Base-by-base conservation (phyloP, 2,888 invertebrate species). In the Platycnemis pennipes region DNA sequence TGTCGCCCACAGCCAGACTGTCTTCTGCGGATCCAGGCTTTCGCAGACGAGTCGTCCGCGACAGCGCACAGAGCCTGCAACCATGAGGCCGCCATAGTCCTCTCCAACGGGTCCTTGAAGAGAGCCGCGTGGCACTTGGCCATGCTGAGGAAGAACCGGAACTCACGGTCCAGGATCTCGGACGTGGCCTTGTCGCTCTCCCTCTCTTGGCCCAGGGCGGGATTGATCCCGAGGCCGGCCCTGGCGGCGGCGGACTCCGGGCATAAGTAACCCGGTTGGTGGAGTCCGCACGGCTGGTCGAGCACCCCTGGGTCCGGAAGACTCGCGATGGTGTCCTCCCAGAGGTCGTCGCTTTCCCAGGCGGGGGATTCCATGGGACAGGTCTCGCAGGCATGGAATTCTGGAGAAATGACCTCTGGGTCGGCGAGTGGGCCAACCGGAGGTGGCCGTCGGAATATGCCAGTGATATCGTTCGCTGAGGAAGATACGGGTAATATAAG, bases 21-120 rank as follows among this genome's bases (percentile, higher is more conserved):
- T 22, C 31, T 42, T 19, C 42, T 89, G 5, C 13, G 4, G 1
- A 42, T 13, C 16, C 56, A 53, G 11, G 37, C 56, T 19, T 13
- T 7, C 16, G 53, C 37, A 0, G 89, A 42, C 19, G 89, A 95
- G 0, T 95, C 95, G 22, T 96, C 96, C 37, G 96, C 96, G 45
- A 97, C 96, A 8, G 96, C 96, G 88, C 97, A 97, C 5, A 97
- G 95, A n/a, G 96, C 96, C 95, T 97, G 97, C 49, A 97, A 95
- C 97, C 97, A 97, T 7, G 96, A 96, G 0, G 97, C 96, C 0
- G 96, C 96, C 95, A 96, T 96, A 0, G 96, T 96, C 85, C 96
- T 96, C 56, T 97, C 97, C 37, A 96, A 96, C 1, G 96, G 96
- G 88, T 96, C 96, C 0, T 96, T 95, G 94, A 97, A 95, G 94